Evolutionary conservation across 2,888 invertebrate genomes (phyloP), one percentile per base, ranked within the genome.

Genomic region (Adela reaumurella): DNA sequence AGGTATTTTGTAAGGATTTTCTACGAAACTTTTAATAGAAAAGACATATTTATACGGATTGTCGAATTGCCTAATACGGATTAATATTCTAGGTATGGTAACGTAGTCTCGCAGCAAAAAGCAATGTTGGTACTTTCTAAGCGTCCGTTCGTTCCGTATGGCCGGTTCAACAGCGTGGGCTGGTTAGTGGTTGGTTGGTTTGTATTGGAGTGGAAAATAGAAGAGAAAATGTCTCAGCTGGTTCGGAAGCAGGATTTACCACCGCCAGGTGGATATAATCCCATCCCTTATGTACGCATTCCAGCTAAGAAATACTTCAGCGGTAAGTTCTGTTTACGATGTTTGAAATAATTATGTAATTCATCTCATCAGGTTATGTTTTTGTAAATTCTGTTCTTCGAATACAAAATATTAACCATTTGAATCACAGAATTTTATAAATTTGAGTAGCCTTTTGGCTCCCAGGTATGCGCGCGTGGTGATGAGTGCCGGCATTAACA

Each of bases 221-320:
- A 35, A 4, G 14, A 8, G 14, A 35, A 8, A 14, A 35, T 35
- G 35, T 4, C 35, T 8, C 6, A 35, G n/a, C 35, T 35, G 35
- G 35, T 35, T 35, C 63, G 63, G 61, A 72, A 68, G 62, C 97
- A 97, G 74, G 97, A 97, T 76, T 82, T 97, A 84, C 97, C 97
- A 62, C 97, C 97, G 53, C 73, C 83, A 49, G 96, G 96, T 63
- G 97, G 97, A 57, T 97, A 95, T 68, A 82, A 84, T 55, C 83
- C 89, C 17, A 89, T 96, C 55, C 82, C 82, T 45, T 90, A 72
- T 62, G 81, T 83, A 57, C 82, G 93, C 59, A 68, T 89, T 45
- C 89, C 90, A 28, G 84, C 90, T n/a, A 89, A 83, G 69, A 69
- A 77, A 52, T 86, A 82, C 61, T 87, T 90, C 54, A 83, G 82